Conservation (phyloP, 2,797 vertebrate genomes). For the Megaceryle alcyon region DNA sequence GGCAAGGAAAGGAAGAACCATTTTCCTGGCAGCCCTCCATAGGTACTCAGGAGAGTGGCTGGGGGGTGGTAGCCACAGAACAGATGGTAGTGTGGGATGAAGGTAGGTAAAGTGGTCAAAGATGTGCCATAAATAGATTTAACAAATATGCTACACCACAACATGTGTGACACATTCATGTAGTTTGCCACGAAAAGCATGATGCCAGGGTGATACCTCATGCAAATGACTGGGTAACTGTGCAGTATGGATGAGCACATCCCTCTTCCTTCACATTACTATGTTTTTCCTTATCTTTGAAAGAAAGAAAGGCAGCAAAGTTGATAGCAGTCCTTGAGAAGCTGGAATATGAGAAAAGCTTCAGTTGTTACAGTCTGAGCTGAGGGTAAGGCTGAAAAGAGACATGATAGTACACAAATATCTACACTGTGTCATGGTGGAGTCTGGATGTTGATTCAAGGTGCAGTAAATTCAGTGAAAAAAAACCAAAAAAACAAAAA, state of each 20-base stretch:
- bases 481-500: neutral
- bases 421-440: neutral
- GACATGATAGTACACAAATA: neutral
- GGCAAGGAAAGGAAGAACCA: constrained; percentile 56
- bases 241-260: neutral
- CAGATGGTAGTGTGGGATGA: constrained; percentile 54
- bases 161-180: constrained; percentile 41
- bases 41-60: constrained; percentile 30
- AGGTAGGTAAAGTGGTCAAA: constrained; percentile 35
- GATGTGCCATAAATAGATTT: constrained; percentile 49
- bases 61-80: constrained; percentile 26
- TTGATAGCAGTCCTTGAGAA: neutral
- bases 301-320: constrained; percentile 25
- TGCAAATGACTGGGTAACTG: neutral
- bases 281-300: neutral
- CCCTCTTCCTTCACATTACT: neutral
- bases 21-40: constrained; percentile 51
- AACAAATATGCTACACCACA: constrained; percentile 23
- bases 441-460: neutral
- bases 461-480: neutral
- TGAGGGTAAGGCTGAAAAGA: neutral
- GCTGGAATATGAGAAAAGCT: neutral
- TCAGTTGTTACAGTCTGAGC: neutral
- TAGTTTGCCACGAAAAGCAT: neutral
- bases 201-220: neutral